Evolutionary conservation across 2,113 vertebrate species (phyloP).

Genomic region (Geothlypis trichas): DNA sequence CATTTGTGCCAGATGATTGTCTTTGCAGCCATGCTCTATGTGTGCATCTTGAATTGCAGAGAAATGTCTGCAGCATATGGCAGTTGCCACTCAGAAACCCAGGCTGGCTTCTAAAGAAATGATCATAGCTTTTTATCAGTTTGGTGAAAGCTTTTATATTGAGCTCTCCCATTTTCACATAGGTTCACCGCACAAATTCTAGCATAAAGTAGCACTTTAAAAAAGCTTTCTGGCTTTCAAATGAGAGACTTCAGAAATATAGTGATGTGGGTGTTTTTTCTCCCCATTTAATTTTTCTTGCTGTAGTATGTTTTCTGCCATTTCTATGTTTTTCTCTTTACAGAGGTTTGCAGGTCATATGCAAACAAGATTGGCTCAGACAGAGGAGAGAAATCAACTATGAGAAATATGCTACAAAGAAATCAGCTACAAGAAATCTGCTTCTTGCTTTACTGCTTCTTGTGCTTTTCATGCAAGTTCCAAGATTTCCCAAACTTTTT

Average conservation of each 20-base stretch:
- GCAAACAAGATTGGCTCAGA: not conserved
- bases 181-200: not conserved
- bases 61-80: not conserved
- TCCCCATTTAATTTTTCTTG: not conserved
- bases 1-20: not conserved
- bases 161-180: not conserved
- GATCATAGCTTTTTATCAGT: not conserved
- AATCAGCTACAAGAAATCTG: not conserved
- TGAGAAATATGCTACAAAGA: not conserved
- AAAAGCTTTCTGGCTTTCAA: not conserved
- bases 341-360: not conserved
- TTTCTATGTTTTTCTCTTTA: not conserved
- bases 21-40: not conserved
- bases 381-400: not conserved
- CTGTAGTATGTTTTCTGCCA: not conserved
- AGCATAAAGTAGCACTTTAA: not conserved
- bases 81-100: not conserved
- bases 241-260: not conserved
- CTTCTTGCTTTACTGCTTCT: not conserved
- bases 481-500: not conserved
- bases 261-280: not conserved
- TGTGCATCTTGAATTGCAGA: not conserved
- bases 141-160: not conserved
- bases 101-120: constrained; percentile 18
- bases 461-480: not conserved